These are phyloP conservation scores for Emydocephalus ijimae DNA, from an alignment of 2,113 vertebrate species.

Conservation along the genomic window DNA sequence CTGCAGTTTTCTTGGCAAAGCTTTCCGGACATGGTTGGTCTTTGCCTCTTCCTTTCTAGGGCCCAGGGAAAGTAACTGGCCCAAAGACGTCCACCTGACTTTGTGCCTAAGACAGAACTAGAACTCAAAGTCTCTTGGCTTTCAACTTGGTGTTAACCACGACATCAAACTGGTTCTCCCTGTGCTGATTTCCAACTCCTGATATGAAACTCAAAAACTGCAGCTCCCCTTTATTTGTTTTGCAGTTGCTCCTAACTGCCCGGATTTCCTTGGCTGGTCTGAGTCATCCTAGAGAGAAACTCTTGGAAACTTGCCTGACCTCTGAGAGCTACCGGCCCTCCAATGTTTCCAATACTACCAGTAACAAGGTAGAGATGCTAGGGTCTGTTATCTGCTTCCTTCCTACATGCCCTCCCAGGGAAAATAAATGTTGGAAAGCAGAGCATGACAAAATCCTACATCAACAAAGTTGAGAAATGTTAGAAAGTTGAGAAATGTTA, in stretches of 20 bases:
- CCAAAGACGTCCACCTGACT: background rate
- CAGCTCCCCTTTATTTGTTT: background rate
- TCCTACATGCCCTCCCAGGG: background rate
- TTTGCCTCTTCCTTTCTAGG: background rate
- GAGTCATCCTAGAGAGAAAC: slow-evolving; percentile 18
- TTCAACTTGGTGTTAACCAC: background rate
- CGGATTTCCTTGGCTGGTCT: background rate
- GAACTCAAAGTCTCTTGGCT: background rate
- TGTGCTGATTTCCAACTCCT: background rate
- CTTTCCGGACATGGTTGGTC: background rate
- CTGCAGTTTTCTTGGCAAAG: background rate
- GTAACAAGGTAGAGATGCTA: background rate
- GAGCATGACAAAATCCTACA: fast-evolving
- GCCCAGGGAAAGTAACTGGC: background rate
- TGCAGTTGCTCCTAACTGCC: background rate
- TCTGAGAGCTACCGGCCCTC: background rate
- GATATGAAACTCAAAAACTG: background rate
- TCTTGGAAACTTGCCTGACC: background rate
- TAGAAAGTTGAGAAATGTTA: background rate
- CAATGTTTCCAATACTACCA: background rate
- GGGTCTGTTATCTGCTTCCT: too few species aligned
- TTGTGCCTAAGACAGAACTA: background rate
- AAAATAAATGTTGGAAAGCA: background rate
- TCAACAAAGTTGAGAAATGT: background rate
- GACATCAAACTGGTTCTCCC: background rate